These are phyloP conservation scores for Sebastiscus albofasciatus DNA, from an alignment of 2,797 vertebrate species.

Conservation along the genomic window DNA sequence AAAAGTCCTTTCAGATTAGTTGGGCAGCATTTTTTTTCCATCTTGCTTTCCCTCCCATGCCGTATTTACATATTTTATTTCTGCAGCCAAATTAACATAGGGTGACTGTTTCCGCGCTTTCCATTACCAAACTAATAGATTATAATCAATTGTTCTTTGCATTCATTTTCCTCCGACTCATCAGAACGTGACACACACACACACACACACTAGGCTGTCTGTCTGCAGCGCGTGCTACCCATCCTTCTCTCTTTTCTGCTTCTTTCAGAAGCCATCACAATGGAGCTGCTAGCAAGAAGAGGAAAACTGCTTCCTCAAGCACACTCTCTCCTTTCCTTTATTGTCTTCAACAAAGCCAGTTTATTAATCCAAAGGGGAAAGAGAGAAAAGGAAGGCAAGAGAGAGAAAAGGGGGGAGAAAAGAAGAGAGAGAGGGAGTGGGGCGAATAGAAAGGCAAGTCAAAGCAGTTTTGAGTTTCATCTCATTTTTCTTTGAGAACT, in stretches of 20 bases:
- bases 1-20: slow-evolving; percentile 55
- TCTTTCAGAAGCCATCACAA: slow-evolving; percentile 69
- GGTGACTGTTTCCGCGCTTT: slow-evolving; percentile 57
- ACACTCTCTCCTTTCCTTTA: slow-evolving; percentile 75
- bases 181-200: slow-evolving; percentile 55
- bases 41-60: slow-evolving; percentile 24
- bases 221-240: slow-evolving; percentile 25
- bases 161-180: slow-evolving; percentile 71
- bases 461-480: slow-evolving; percentile 85
- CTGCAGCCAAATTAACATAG: slow-evolving; percentile 68
- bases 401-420: slow-evolving; percentile 12
- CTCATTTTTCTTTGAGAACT: slow-evolving; percentile 87
- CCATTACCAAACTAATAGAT: slow-evolving; percentile 75
- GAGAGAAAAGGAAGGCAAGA: slow-evolving; percentile 48
- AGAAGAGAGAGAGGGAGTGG: slow-evolving; percentile 39
- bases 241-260: slow-evolving; percentile 53
- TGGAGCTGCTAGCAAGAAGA: slow-evolving; percentile 67
- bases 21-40: slow-evolving; percentile 37
- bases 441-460: slow-evolving; percentile 80
- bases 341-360: slow-evolving; percentile 85
- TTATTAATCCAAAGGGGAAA: slow-evolving; percentile 84
- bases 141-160: slow-evolving; percentile 79
- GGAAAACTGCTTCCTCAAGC: slow-evolving; percentile 82
- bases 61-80: slow-evolving; percentile 75
- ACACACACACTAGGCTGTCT: slow-evolving; percentile 26